These are phyloP conservation scores for Drosophila leonis DNA, from an alignment of 2,888 invertebrate genomes.

Conservation along the genomic window DNA sequence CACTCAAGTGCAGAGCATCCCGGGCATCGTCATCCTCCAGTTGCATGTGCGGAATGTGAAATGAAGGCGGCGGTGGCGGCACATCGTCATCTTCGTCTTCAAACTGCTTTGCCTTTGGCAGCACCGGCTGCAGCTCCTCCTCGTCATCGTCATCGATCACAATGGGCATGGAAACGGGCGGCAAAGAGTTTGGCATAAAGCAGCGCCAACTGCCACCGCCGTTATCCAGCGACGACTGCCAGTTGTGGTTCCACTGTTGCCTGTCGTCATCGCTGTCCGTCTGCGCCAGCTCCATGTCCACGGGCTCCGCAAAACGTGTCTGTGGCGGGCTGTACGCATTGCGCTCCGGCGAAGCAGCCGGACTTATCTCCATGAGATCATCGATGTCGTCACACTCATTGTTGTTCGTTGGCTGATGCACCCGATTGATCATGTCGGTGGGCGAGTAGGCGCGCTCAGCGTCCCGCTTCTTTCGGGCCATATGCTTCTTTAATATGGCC, in stretches of 20 bases:
- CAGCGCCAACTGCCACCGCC: constrained; percentile 64
- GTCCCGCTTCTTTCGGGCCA: constrained; percentile 83
- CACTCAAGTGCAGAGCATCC: constrained; percentile 58
- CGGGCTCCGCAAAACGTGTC: constrained; percentile 61
- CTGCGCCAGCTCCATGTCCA: constrained; percentile 85
- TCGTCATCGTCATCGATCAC: constrained; percentile 63
- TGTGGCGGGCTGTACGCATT: constrained; percentile 57
- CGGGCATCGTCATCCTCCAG: constrained; percentile 68
- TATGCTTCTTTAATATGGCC: constrained; percentile 83
- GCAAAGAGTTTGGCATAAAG: constrained; percentile 54
- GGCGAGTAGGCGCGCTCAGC: constrained; percentile 85
- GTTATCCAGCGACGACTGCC: constrained; percentile 28
- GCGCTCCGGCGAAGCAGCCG: constrained; percentile 82
- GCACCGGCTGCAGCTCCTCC: background rate
- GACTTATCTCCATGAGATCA: constrained; percentile 83
- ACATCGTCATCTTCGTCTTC: constrained; percentile 48
- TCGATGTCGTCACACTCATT: constrained; percentile 67
- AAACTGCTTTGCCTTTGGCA: background rate
- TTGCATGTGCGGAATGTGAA: constrained; percentile 61
- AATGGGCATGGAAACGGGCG: constrained; percentile 67
- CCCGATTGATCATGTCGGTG: constrained; percentile 83
- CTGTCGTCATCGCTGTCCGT: constrained; percentile 81
- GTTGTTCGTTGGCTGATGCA: constrained; percentile 53
- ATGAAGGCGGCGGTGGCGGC: constrained; percentile 70
- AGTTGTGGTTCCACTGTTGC: constrained; percentile 50